phyloP scores from a whole-genome alignment of 2,797 vertebrate genomes.

The Steatocranus sp. region DNA sequence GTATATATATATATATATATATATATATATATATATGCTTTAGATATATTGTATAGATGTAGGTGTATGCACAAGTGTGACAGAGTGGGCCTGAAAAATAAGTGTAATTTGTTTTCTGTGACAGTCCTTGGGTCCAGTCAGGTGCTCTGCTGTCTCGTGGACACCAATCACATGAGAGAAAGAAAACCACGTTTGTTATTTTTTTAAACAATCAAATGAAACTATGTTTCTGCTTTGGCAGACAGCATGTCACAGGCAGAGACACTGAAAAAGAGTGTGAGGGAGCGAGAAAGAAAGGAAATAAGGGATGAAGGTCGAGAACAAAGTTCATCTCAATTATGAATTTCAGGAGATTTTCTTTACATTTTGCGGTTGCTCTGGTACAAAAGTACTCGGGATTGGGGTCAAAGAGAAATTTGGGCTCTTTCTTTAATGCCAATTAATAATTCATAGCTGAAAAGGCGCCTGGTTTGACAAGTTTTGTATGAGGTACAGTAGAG shows the following conservation, averaged over 20 bases:
- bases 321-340: neutral
- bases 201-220: neutral
- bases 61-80: neutral
- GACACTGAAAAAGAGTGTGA: neutral
- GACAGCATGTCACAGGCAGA: neutral
- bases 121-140: constrained; percentile 40
- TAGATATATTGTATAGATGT: neutral
- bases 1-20: no score
- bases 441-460: constrained; percentile 39
- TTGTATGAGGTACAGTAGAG: neutral
- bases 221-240: neutral
- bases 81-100: neutral
- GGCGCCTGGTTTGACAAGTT: constrained; percentile 8
- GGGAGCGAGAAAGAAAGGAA: neutral
- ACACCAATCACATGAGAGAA: constrained; percentile 22
- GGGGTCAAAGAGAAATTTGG: neutral
- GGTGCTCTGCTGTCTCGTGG: constrained; percentile 43
- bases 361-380: neutral
- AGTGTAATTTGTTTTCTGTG: constrained; percentile 44
- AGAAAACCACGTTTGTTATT: neutral
- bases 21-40: neutral
- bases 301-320: constrained; percentile 1
- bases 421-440: constrained; percentile 6
- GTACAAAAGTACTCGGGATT: neutral
- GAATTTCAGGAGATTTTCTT: neutral